These are phyloP conservation scores for Sympetrum striolatum DNA, from an alignment of 2,888 invertebrate genomes.

Conservation along the genomic window DNA sequence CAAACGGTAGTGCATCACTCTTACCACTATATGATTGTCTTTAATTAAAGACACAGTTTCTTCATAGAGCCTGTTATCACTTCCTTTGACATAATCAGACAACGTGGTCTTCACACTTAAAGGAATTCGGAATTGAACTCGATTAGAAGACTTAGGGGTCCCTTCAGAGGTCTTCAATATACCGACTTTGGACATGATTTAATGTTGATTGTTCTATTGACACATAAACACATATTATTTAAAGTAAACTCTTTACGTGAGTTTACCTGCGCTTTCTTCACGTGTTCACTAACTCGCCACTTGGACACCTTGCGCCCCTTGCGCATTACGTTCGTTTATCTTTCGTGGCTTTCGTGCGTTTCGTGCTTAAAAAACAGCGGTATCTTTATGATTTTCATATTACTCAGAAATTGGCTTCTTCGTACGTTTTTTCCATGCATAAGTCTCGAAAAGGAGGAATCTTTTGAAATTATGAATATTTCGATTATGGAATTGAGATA, in stretches of 20 bases:
- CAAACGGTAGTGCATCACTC: neutral
- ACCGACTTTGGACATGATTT: neutral
- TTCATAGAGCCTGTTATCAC: constrained; percentile 61
- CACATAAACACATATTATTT: neutral
- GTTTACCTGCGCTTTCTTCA: neutral
- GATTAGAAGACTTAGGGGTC: constrained; percentile 52
- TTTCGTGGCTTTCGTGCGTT: too few relatives aligned
- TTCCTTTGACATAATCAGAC: constrained; percentile 58
- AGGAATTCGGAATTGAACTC: constrained; percentile 62
- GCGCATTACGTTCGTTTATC: neutral
- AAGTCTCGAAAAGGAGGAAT: too few relatives aligned
- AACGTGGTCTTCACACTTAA: constrained; percentile 62
- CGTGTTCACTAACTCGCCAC: neutral
- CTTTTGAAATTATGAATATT: too few relatives aligned
- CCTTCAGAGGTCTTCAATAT: neutral
- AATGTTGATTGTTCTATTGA: neutral
- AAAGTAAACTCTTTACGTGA: neutral
- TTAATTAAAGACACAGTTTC: constrained; percentile 57
- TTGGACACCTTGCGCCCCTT: neutral
- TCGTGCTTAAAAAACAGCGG: too few relatives aligned
- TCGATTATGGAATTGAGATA: too few relatives aligned
- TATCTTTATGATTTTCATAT: too few relatives aligned
- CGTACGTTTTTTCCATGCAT: too few relatives aligned
- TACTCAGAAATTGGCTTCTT: too few relatives aligned
- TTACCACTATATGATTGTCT: constrained; percentile 1